phyloP scores from a whole-genome alignment of 2,797 vertebrate species.

The Acanthiza pusilla region DNA sequence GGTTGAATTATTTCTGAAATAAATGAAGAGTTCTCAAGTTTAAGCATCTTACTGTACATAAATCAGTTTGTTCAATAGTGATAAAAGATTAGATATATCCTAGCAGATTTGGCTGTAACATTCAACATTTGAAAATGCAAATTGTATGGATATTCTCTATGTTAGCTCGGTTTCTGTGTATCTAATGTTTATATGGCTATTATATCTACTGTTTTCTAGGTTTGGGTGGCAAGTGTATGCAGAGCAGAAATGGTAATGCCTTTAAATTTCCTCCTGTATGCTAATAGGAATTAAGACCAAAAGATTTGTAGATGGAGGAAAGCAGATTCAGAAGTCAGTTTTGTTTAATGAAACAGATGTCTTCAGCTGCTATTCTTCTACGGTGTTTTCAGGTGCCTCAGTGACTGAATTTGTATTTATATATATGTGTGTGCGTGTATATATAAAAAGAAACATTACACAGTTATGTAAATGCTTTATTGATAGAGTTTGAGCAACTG shows the following conservation, averaged over 20 bases:
- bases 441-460: neutral
- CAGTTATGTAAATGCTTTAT: neutral
- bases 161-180: neutral
- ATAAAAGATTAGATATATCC: neutral
- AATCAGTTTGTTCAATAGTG: neutral
- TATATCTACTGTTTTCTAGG: neutral
- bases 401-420: neutral
- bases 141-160: neutral
- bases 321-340: neutral
- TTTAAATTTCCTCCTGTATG: neutral
- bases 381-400: neutral
- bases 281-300: neutral
- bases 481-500: neutral
- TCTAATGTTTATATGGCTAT: neutral
- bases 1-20: neutral
- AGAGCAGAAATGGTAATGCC: neutral
- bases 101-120: neutral
- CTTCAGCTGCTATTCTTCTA: neutral
- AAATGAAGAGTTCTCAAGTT: neutral
- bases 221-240: neutral
- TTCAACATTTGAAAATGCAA: neutral
- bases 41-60: neutral
- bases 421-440: accelerated
- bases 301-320: neutral
- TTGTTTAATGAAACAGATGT: neutral